Evolutionary conservation across 2,888 invertebrate species (phyloP).

Genomic region (Chrysina gloriosa): DNA sequence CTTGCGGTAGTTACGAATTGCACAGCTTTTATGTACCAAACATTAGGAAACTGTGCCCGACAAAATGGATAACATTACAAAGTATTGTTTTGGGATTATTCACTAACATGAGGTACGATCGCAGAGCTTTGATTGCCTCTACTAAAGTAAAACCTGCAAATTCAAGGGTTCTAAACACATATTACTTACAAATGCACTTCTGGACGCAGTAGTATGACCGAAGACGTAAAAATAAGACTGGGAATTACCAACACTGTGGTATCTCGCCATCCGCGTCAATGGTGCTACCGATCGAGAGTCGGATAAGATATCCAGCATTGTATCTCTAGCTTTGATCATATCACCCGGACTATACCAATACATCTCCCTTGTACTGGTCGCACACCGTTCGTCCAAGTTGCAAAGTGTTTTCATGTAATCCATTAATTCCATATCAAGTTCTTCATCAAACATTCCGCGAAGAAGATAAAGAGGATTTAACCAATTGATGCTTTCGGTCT

Average conservation of each 20-base stretch:
- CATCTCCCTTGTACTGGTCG: slow-evolving; percentile 74
- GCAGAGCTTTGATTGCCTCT: too few species aligned
- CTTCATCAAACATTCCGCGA: slow-evolving; percentile 79
- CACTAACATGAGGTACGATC: too few species aligned
- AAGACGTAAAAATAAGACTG: slow-evolving; percentile 91
- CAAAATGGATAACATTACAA: not conserved
- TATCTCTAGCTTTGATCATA: slow-evolving; percentile 69
- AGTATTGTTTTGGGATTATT: too few species aligned
- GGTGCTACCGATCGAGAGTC: slow-evolving; percentile 91
- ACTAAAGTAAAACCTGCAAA: too few species aligned
- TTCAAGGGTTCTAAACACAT: not conserved
- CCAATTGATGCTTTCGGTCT: slow-evolving; percentile 83
- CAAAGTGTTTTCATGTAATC: slow-evolving; percentile 84
- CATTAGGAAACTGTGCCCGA: not conserved
- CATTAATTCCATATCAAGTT: slow-evolving; percentile 80
- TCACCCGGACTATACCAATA: slow-evolving; percentile 58
- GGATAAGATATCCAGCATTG: slow-evolving; percentile 87
- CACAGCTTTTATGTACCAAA: not conserved
- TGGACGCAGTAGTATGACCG: slow-evolving; percentile 83
- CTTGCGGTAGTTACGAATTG: not conserved
- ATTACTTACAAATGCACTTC: slow-evolving; percentile 81
- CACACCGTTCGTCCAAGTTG: slow-evolving; percentile 77
- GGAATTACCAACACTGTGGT: slow-evolving; percentile 79
- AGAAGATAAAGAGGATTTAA: slow-evolving; percentile 78
- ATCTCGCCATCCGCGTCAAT: slow-evolving; percentile 78